Evolutionary conservation across 2,113 vertebrate species (phyloP).

Genomic region (Peromyscus leucopus): DNA sequence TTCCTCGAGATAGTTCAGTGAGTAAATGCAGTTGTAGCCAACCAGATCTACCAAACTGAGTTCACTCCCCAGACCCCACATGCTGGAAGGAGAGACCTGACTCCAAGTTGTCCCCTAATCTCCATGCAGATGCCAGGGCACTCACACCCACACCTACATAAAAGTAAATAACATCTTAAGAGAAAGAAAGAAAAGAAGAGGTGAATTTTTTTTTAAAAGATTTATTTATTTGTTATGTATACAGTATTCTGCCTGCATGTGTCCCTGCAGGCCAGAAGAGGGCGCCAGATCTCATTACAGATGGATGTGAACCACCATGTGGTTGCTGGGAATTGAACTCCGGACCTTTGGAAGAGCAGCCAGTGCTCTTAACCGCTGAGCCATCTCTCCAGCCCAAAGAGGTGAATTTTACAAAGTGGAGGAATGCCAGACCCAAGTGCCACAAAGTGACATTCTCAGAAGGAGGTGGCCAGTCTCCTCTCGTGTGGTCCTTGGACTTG

Average conservation of each 20-base stretch:
- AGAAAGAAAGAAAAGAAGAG: background rate
- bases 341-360: too few species aligned
- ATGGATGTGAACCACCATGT: too few species aligned
- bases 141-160: background rate
- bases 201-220: background rate
- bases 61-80: background rate
- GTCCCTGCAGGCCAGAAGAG: too few species aligned
- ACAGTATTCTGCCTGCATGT: too few species aligned
- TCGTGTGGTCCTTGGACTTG: background rate
- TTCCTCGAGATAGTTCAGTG: background rate
- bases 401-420: background rate
- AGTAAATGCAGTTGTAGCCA: too few species aligned
- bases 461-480: background rate
- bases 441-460: background rate
- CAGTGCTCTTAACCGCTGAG: too few species aligned
- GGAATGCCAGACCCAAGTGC: background rate
- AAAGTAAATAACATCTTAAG: background rate
- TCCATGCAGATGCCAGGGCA: background rate
- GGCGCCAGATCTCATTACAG: too few species aligned
- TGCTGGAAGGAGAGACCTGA: background rate
- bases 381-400: too few species aligned
- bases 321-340: too few species aligned
- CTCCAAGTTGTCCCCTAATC: background rate
- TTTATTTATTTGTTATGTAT: too few species aligned
- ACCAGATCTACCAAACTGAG: too few species aligned